These are phyloP conservation scores for Enteromius radiatus DNA, from an alignment of 2,797 vertebrate species.

Conservation along the genomic window DNA sequence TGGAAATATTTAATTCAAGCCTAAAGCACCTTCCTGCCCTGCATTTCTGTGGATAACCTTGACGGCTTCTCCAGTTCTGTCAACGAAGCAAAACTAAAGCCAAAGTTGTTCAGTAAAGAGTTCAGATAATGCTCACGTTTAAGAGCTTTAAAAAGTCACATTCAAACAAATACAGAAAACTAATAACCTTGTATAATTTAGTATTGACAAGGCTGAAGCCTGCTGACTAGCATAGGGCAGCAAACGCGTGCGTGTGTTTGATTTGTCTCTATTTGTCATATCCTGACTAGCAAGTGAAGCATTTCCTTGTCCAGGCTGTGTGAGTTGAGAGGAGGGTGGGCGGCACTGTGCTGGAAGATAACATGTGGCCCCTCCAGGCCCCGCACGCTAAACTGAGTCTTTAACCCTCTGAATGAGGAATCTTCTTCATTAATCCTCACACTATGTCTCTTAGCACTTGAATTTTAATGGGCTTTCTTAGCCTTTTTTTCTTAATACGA, in stretches of 20 bases:
- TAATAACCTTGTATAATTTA: constrained; percentile 16
- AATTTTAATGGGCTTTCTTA: constrained; percentile 81
- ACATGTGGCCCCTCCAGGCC: constrained; percentile 71
- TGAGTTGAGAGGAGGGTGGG: constrained; percentile 41
- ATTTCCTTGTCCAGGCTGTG: constrained; percentile 39
- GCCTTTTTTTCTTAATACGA: constrained; percentile 68
- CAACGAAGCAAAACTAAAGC: constrained; percentile 36
- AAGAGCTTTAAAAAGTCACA: constrained; percentile 4
- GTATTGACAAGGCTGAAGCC: constrained; percentile 26
- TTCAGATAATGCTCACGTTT: constrained; percentile 19
- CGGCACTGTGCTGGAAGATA: constrained; percentile 76
- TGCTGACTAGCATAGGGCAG: constrained; percentile 10
- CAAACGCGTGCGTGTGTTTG: neutral
- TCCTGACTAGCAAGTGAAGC: constrained; percentile 35
- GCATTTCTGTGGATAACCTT: constrained; percentile 70
- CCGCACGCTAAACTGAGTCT: constrained; percentile 64
- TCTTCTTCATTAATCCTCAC: constrained; percentile 78
- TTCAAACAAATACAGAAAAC: constrained; percentile 25
- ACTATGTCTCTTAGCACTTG: constrained; percentile 75
- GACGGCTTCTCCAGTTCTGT: constrained; percentile 15
- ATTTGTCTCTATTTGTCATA: constrained; percentile 32
- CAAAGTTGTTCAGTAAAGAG: constrained; percentile 18
- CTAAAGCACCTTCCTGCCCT: constrained; percentile 72
- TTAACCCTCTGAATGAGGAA: constrained; percentile 67
- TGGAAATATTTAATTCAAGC: constrained; percentile 72